Evolutionary conservation across 2,888 invertebrate genomes (phyloP).

Genomic region (Uropetala carovei): DNA sequence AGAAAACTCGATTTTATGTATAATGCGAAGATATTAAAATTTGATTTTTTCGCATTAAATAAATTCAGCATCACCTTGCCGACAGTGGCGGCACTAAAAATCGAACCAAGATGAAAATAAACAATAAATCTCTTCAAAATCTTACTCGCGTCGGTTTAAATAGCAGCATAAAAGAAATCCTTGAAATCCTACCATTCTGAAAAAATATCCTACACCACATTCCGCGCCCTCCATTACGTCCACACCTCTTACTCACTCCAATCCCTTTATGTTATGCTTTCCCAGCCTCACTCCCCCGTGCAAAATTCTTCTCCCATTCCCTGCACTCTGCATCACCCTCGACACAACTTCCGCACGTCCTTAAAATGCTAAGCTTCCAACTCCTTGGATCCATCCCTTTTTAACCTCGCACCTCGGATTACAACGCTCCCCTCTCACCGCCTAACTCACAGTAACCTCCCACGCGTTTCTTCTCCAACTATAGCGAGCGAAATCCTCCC

Average conservation of each 20-base stretch:
- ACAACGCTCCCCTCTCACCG: neutral
- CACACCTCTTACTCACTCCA: neutral
- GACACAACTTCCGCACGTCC: slow-evolving; percentile 12
- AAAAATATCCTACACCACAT: neutral
- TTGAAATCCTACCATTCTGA: neutral
- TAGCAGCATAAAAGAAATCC: slow-evolving; percentile 13
- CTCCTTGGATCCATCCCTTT: slow-evolving; percentile 41
- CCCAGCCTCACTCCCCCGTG: neutral
- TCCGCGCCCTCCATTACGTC: neutral
- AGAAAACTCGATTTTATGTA: too few relatives aligned
- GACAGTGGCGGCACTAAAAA: too few relatives aligned
- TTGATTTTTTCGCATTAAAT: too few relatives aligned
- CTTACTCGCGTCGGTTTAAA: neutral
- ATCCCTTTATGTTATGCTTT: neutral
- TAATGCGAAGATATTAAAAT: too few relatives aligned
- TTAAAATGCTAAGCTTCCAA: slow-evolving; percentile 45
- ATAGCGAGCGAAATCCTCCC: slow-evolving; percentile 49
- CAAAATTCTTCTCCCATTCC: neutral
- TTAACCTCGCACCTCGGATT: slow-evolving; percentile 39
- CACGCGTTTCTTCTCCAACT: neutral
- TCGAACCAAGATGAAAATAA: neutral
- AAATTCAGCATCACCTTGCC: too few relatives aligned
- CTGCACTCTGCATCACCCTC: neutral
- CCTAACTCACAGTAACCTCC: too few relatives aligned
- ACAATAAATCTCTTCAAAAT: neutral